Percentiles rank a stretch among this genome's conserved stretches.
phyloP scores from a whole-genome alignment of 2,797 vertebrate genomes.

The Chelmon rostratus region DNA sequence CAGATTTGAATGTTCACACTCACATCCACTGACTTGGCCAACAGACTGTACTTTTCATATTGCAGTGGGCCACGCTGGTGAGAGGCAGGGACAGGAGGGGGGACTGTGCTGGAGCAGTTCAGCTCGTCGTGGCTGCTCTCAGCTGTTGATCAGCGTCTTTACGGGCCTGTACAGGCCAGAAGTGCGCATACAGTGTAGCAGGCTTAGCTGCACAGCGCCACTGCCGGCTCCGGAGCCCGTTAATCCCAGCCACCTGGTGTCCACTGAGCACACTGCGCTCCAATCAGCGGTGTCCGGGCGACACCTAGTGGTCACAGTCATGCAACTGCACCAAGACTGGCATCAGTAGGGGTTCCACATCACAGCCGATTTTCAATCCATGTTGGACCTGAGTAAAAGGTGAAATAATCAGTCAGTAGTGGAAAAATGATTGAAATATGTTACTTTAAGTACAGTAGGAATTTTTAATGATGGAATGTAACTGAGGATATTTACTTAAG shows the following conservation, averaged over 20 bases:
- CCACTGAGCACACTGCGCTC: constrained; percentile 36
- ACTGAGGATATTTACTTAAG: background rate
- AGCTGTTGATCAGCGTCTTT: constrained; percentile 76
- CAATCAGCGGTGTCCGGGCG: constrained; percentile 56
- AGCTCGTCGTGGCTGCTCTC: constrained; percentile 53
- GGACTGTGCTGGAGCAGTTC: constrained; percentile 58
- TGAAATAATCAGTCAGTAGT: background rate
- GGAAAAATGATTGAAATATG: background rate
- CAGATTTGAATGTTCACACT: constrained; percentile 45
- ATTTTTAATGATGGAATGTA: background rate
- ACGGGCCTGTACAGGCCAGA: constrained; percentile 60
- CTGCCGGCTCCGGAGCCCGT: constrained; percentile 54
- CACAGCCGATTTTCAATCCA: background rate
- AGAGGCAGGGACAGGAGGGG: constrained; percentile 17
- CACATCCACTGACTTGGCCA: constrained; percentile 17
- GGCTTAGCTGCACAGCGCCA: constrained; percentile 67
- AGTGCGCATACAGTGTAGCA: constrained; percentile 53
- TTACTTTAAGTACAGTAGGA: background rate
- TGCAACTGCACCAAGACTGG: constrained; percentile 28
- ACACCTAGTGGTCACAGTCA: constrained; percentile 56
- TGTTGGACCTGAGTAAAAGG: background rate
- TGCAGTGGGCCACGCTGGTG: constrained; percentile 6
- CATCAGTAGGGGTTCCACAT: background rate
- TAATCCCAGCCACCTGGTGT: constrained; percentile 80
- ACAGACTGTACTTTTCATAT: constrained; percentile 12